Base-by-base conservation (phyloP, 2,888 invertebrate species). In the Ischnus inquisitorius region DNA sequence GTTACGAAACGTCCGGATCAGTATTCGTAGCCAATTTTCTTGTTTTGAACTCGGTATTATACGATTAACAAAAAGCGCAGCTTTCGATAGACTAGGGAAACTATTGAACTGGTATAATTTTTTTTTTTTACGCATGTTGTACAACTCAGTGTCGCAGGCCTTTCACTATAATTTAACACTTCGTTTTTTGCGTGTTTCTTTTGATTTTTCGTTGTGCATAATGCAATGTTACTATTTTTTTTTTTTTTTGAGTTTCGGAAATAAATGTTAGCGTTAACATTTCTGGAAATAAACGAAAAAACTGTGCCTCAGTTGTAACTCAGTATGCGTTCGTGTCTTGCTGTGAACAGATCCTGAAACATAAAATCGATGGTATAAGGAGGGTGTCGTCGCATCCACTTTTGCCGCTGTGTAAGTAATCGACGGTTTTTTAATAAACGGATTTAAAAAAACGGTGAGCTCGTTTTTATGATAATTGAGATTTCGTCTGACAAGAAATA, bases 301-400 rank as follows among this genome's bases (percentile, higher is more conserved):
- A 41, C 14, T n/a, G 62, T 68, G 6, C 74, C 16, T 72, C 46
- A 19, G 22, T 75, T 67, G 62, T 78, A 69, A 62, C 69, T 78
- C n/a, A 69, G 78, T 69, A 69, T 69, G 10, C 34, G 25, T 78
- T 79, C 77, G 69, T 83, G 67, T 76, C 76, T 85, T 85, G 76
- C 8, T 82, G 79, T 76, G 46, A 60, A 90, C 95, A 99, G 99
- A 97, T 98, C 88, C 95, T 98, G 94, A 98, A 98, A 94, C 98
- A 99, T 93, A 97, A 97, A 94, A 97, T 98, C 86, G 97, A 98
- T 94, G 99, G 99, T 90, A 97, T 99, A 86, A 96, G 98, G 93
- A 96, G 99, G 93, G 97, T 99, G 95, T 98, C 98, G 87, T 97
- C 99, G 19, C 99, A 99, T 95, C 99, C 99, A 16, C 95, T 97